Evolutionary conservation across 2,888 invertebrate species (phyloP).

Genomic region (Chymomyza fuscimana): DNA sequence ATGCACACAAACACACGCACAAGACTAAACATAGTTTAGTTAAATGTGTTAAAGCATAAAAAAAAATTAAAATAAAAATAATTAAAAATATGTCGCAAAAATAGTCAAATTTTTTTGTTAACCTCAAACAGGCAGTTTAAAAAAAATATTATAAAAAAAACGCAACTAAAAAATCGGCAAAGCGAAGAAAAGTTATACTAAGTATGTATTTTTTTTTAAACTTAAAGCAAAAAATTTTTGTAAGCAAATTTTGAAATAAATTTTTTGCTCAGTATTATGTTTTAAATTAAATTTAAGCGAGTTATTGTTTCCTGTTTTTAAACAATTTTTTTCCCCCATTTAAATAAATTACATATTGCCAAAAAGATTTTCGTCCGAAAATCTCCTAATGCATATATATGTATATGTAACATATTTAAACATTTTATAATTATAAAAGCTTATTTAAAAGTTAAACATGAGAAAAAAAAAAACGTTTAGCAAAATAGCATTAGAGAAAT

Average conservation of each 20-base stretch:
- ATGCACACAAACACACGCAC: slow-evolving; percentile 28
- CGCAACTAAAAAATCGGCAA: slow-evolving; percentile 20
- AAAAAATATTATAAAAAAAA: slow-evolving; percentile 40
- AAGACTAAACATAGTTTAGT: slow-evolving; percentile 24
- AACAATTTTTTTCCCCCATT: slow-evolving; percentile 14
- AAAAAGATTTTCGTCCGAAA: slow-evolving; percentile 21
- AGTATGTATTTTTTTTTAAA: slow-evolving; percentile 13
- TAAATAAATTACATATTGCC: not conserved
- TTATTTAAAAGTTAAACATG: slow-evolving; percentile 5
- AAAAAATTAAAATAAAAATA: slow-evolving; percentile 31
- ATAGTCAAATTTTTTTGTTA: slow-evolving; percentile 63
- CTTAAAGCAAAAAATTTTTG: slow-evolving; percentile 39
- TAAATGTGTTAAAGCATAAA: slow-evolving; percentile 11
- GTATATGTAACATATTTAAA: slow-evolving; percentile 12
- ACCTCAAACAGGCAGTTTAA: slow-evolving; percentile 49
- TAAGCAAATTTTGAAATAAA: slow-evolving; percentile 37
- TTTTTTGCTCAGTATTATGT: slow-evolving; percentile 80
- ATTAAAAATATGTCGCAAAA: slow-evolving; percentile 33
- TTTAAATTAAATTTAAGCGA: slow-evolving; percentile 77
- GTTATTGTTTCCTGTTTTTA: slow-evolving; percentile 65
- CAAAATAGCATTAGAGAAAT: not conserved
- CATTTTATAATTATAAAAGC: slow-evolving; percentile 12
- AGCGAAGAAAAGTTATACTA: not conserved
- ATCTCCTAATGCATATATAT: slow-evolving; percentile 14
- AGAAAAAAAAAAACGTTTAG: slow-evolving; percentile 13